These are phyloP conservation scores for Rhinopomastus cyanomelas DNA, from an alignment of 2,113 vertebrate genomes.

Conservation along the genomic window DNA sequence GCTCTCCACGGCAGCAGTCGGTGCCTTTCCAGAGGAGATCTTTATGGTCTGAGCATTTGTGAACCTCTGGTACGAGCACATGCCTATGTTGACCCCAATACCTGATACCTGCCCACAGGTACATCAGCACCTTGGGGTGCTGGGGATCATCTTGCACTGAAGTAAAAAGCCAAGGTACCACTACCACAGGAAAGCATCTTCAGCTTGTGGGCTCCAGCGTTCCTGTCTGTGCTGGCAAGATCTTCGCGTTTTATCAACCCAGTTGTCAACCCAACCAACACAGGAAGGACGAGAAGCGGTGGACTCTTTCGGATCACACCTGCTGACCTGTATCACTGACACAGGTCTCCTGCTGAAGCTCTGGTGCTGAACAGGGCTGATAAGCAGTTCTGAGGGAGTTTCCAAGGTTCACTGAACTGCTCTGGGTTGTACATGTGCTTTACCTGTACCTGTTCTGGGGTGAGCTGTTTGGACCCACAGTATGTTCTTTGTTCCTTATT, in stretches of 20 bases:
- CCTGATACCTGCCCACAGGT: rapidly evolving
- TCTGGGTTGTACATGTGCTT: not conserved
- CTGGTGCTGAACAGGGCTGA: not conserved
- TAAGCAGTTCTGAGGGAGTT: not conserved
- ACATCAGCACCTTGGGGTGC: rapidly evolving
- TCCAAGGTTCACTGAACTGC: not conserved
- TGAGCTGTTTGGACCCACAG: not conserved
- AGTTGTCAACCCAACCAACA: not conserved
- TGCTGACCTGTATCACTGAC: not conserved
- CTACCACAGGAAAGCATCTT: not conserved
- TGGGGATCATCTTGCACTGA: not conserved
- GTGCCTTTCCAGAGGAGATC: not conserved
- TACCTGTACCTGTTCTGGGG: not conserved
- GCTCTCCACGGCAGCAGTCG: not conserved
- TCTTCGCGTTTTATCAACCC: not conserved
- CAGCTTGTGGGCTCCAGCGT: not conserved
- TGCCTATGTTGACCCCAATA: rapidly evolving
- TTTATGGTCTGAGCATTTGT: not conserved
- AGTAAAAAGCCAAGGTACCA: not conserved
- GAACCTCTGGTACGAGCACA: not conserved
- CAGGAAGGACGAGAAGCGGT: too few relatives aligned
- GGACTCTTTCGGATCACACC: rapidly evolving
- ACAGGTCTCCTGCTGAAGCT: not conserved
- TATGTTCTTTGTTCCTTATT: not conserved
- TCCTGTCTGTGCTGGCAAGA: not conserved